These are phyloP conservation scores for Andricus curvator DNA, from an alignment of 2,888 invertebrate genomes.

Conservation along the genomic window DNA sequence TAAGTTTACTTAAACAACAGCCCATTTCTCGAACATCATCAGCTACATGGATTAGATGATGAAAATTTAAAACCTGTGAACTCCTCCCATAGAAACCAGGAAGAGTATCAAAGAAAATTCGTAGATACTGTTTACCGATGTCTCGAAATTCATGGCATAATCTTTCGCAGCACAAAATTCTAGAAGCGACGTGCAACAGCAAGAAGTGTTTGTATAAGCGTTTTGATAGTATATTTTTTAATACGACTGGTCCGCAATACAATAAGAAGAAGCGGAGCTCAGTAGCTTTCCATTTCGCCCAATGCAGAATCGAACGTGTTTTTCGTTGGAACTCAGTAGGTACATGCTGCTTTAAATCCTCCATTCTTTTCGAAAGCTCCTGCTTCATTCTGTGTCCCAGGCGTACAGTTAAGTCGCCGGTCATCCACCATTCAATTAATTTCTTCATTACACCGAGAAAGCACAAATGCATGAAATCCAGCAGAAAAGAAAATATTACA, in stretches of 20 bases:
- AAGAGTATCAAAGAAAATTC: slow-evolving; percentile 35
- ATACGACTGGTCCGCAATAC: slow-evolving; percentile 47
- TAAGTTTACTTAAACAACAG: slow-evolving; percentile 43
- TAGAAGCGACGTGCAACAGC: slow-evolving; percentile 41
- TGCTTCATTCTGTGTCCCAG: too few relatives aligned
- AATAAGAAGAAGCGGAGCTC: slow-evolving; percentile 48
- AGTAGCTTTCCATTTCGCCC: slow-evolving; percentile 48
- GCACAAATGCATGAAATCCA: too few relatives aligned
- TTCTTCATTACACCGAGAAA: too few relatives aligned
- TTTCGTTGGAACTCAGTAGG: slow-evolving; percentile 49
- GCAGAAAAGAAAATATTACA: too few relatives aligned
- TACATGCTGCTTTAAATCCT: slow-evolving; percentile 17
- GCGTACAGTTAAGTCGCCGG: too few relatives aligned
- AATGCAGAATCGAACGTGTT: slow-evolving; percentile 41
- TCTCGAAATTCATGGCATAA: slow-evolving; percentile 36
- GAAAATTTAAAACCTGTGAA: slow-evolving; percentile 47
- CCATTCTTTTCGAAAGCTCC: background rate
- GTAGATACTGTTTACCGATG: slow-evolving; percentile 41
- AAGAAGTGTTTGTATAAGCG: slow-evolving; percentile 45
- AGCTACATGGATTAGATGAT: slow-evolving; percentile 33
- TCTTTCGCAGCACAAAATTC: slow-evolving; percentile 45
- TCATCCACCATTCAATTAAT: too few relatives aligned
- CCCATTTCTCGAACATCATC: slow-evolving; percentile 43
- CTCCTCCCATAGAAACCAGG: slow-evolving; percentile 43
- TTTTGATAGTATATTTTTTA: slow-evolving; percentile 37